Evolutionary conservation across 2,888 invertebrate species (phyloP), one percentile per base, ranked within the genome.

Genomic region (Caradrina kadenii): DNA sequence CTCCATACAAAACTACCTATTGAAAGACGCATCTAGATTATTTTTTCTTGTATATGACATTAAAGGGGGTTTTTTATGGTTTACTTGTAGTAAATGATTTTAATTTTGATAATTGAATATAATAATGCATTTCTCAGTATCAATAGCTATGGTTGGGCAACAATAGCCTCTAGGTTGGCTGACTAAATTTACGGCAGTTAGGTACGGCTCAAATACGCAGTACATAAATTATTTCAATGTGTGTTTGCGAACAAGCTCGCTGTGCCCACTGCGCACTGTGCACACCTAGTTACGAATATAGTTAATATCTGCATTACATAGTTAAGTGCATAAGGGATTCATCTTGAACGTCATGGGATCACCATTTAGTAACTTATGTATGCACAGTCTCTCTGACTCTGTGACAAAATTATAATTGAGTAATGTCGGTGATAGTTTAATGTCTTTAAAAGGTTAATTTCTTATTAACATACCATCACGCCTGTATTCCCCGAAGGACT

Each of bases 161-260:
- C 56, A 76, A 63, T 54, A 17, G 52, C 55, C 31, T 73, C 31
- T 63, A 59, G 42, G 59, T 42, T 48, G 42, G 49, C 49, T 49
- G 19, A 48, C 42, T 53, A 63, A 63, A 65, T 65, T 69, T 62
- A 61, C 62, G 53, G 55, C 62, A 66, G 61, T 63, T 59, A 66
- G 61, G 58, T 59, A 66, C 50, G 26, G 35, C 60, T 55, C 63
- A 66, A 71, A 69, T 65, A 69, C 45, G 52, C 35, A 53, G 58
- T 54, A 77, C 66, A 74, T 77, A 77, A 70, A 81, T 81, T 74
- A 81, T 74, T 54, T 50, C 53, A 45, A 73, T 59, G 63, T 78
- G 49, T 80, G 63, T 67, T 68, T 59, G 58, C 48, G 56, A 73
- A 66, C 31, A 58, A 45, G 35, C 64, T 56, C 21, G 31, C 42